Conservation (phyloP, 2,888 invertebrate species). For the Junonia oenone region DNA sequence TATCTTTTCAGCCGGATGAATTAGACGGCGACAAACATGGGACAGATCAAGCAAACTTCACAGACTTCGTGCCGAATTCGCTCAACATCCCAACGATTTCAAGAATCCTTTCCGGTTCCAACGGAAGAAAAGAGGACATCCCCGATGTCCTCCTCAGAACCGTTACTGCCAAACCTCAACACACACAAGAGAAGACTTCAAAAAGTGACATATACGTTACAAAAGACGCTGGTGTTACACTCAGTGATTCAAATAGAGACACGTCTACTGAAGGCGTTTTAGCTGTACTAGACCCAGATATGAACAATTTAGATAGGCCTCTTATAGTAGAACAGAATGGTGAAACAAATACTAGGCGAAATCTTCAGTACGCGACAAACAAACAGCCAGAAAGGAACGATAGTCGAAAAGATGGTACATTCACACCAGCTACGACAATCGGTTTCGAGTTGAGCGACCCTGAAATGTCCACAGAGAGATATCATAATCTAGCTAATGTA, state of each 20-base stretch:
- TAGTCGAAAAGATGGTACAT: conserved; percentile 54
- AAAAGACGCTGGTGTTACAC: conserved; percentile 67
- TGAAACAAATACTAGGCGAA: conserved; percentile 74
- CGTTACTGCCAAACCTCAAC: conserved; percentile 80
- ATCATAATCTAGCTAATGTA: conserved; percentile 80
- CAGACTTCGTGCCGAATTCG: conserved; percentile 83
- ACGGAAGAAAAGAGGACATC: conserved; percentile 89
- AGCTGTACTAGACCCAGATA: conserved; percentile 72
- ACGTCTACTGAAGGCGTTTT: conserved; percentile 70
- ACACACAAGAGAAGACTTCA: conserved; percentile 64
- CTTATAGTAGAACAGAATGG: conserved; percentile 68
- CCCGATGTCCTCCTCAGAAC: conserved; percentile 87
- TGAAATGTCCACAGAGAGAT: conserved; percentile 75
- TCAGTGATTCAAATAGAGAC: conserved; percentile 63
- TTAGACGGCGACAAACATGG: conserved; percentile 65
- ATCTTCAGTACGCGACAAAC: conserved; percentile 70
- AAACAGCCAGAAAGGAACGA: conserved; percentile 51
- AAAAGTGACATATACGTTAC: conserved; percentile 65
- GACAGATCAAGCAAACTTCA: conserved; percentile 73
- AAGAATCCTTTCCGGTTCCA: conserved; percentile 90
- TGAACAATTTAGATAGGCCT: conserved; percentile 75
- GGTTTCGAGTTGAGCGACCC: conserved; percentile 70
- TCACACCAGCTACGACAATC: conserved; percentile 65
- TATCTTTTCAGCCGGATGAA: conserved; percentile 62
- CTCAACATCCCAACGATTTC: conserved; percentile 90